These are phyloP conservation scores for Neuroterus valhalla DNA, from an alignment of 1,140 invertebrate species.

Conservation along the genomic window DNA sequence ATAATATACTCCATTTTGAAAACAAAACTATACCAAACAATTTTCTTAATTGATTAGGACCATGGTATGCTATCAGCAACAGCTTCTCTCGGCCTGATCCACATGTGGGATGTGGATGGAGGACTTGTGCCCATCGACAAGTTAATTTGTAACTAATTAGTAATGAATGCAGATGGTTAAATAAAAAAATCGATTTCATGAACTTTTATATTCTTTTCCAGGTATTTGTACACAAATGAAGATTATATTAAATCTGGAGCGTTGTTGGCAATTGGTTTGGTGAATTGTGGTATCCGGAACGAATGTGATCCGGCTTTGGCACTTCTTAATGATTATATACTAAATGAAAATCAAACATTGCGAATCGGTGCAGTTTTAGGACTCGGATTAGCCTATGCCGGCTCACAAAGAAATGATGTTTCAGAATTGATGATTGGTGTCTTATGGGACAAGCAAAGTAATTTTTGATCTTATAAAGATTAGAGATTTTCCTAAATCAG, in stretches of 20 bases:
- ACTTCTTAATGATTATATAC: slow-evolving; percentile 95
- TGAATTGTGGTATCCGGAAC: slow-evolving; percentile 98
- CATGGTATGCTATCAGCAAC: slow-evolving; percentile 99
- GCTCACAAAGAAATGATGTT: slow-evolving; percentile 96
- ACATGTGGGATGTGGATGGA: slow-evolving; percentile 99
- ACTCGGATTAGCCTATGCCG: slow-evolving; percentile 97
- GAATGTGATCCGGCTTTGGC: slow-evolving; percentile 99
- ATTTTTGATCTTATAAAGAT: not conserved
- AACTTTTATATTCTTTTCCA: not conserved
- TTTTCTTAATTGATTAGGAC: slow-evolving; percentile 77
- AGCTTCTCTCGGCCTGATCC: slow-evolving; percentile 94
- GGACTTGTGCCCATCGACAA: slow-evolving; percentile 99
- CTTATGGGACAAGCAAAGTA: slow-evolving; percentile 84
- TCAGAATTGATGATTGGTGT: slow-evolving; percentile 91
- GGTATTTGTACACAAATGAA: slow-evolving; percentile 97
- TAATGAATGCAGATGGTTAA: not conserved
- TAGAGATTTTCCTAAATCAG: not conserved
- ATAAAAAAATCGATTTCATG: not conserved
- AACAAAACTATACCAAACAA: not conserved
- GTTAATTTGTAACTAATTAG: slow-evolving; percentile 40
- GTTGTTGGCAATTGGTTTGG: slow-evolving; percentile 96
- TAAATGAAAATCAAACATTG: slow-evolving; percentile 92
- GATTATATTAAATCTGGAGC: slow-evolving; percentile 97
- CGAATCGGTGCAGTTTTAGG: slow-evolving; percentile 96
- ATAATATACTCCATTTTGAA: no score